These are phyloP conservation scores for Myotis findleyi DNA, from an alignment of 2,797 vertebrate genomes.

Conservation along the genomic window DNA sequence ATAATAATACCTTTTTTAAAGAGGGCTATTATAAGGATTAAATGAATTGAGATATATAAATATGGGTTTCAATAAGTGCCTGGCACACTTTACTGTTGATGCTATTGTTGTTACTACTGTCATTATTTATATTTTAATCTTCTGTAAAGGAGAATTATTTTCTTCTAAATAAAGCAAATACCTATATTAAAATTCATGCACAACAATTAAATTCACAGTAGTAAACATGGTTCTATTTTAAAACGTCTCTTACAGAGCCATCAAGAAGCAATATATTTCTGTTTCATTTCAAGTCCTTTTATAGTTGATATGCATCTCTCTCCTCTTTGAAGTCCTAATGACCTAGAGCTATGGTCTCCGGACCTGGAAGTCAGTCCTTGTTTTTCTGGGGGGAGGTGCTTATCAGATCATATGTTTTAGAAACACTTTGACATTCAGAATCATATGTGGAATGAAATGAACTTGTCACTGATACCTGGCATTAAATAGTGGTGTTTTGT, in stretches of 20 bases:
- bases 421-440: slow-evolving; percentile 38
- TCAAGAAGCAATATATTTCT: background rate
- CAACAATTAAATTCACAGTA: background rate
- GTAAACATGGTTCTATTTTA: background rate
- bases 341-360: background rate
- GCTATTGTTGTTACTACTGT: background rate
- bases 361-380: background rate
- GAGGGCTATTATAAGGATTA: background rate
- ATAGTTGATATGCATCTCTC: background rate
- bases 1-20: background rate
- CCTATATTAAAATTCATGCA: background rate
- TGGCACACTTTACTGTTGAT: background rate
- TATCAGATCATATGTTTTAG: background rate
- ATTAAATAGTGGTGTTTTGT: slow-evolving; percentile 52
- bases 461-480: background rate
- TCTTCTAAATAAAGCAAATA: slow-evolving; percentile 14
- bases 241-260: background rate
- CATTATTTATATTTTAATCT: background rate
- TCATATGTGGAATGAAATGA: slow-evolving; percentile 30
- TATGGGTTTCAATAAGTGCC: background rate
- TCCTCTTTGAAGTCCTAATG: background rate
- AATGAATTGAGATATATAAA: background rate
- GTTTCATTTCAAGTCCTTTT: background rate
- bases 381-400: background rate
- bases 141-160: background rate